Evolutionary conservation across 2,888 invertebrate species (phyloP), one percentile per base, ranked within the genome.

Genomic region (Ectemnius lituratus): DNA sequence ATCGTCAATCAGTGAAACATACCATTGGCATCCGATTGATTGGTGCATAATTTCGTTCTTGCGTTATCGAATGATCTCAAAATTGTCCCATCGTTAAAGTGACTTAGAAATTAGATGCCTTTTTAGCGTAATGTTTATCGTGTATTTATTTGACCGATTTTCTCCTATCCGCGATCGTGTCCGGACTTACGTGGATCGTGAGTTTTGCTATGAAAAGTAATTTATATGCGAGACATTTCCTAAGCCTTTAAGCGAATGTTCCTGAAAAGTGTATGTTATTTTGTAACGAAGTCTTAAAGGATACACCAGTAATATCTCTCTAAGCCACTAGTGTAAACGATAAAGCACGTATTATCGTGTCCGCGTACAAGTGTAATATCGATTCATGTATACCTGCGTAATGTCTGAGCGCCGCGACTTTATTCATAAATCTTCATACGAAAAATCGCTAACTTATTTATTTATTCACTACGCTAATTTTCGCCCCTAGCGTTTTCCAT

Each of bases 161-260:
- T 13, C 47, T 67, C 13, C 59, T 11, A n/a, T 46, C 14, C 59
- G 63, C 37, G 37, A 59, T 60, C 27, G 73, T 58, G 47, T 67
- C 45, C 56, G 74, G 58, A 70, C 73, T 80, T 72, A 75, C 78
- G 77, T 81, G 67, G 76, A 84, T 76, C 70, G 74, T 76, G 63
- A 80, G 69, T 80, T 56, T 63, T 67, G 67, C 62, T 63, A 69
- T 49, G 27, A 47, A 62, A 20, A 18, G 59, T 37, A 59, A 62
- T 70, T 70, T 78, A 69, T 61, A 69, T 49, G 37, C 37, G 37
- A 70, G 60, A 67, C 58, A 62, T 66, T 71, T 75, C 64, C 56
- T 49, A 67, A 78, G 60, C 58, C 70, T 61, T 70, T 56, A 62
- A 61, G 66, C 56, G 66, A 67, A 73, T 70, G 72, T 80, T 82